phyloP scores from a whole-genome alignment of 2,888 invertebrate genomes.

The Zygaena filipendulae region DNA sequence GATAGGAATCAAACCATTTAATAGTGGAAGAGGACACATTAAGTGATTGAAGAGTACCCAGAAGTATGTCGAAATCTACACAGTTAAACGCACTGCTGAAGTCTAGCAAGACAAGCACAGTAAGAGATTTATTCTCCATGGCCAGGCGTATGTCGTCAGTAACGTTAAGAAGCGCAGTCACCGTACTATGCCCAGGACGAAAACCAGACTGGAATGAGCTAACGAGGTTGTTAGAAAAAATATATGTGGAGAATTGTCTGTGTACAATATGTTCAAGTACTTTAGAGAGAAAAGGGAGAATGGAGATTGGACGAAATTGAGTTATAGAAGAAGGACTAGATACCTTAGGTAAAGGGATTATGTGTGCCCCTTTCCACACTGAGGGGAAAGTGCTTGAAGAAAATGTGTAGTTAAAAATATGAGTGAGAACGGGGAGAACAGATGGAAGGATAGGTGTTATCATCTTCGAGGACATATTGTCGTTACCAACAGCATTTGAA shows the following conservation, averaged over 20 bases:
- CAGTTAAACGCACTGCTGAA: slow-evolving; percentile 8
- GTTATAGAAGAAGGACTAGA: not conserved
- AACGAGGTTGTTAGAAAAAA: not conserved
- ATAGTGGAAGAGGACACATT: not conserved
- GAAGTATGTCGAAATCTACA: slow-evolving; percentile 5
- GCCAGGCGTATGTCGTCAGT: slow-evolving; percentile 7
- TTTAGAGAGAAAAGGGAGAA: not conserved
- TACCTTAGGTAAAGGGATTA: not conserved
- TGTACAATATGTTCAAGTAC: not conserved
- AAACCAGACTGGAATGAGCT: not conserved
- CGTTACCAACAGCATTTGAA: slow-evolving; percentile 5
- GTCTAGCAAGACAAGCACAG: slow-evolving; percentile 5
- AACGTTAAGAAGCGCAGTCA: slow-evolving; percentile 8
- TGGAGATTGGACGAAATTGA: not conserved
- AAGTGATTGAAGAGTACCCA: not conserved
- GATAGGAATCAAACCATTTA: slow-evolving; percentile 3
- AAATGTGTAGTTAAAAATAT: not conserved
- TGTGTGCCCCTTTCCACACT: not conserved
- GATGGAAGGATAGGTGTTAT: slow-evolving; percentile 1
- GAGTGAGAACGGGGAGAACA: not conserved
- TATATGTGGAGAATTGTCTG: not conserved
- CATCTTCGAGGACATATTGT: slow-evolving; percentile 3
- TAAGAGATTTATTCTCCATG: slow-evolving; percentile 8
- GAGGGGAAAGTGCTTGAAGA: not conserved
- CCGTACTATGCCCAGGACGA: slow-evolving; percentile 4